Evolutionary conservation across 2,888 invertebrate species (phyloP).

Genomic region (Mythimna vitellina): DNA sequence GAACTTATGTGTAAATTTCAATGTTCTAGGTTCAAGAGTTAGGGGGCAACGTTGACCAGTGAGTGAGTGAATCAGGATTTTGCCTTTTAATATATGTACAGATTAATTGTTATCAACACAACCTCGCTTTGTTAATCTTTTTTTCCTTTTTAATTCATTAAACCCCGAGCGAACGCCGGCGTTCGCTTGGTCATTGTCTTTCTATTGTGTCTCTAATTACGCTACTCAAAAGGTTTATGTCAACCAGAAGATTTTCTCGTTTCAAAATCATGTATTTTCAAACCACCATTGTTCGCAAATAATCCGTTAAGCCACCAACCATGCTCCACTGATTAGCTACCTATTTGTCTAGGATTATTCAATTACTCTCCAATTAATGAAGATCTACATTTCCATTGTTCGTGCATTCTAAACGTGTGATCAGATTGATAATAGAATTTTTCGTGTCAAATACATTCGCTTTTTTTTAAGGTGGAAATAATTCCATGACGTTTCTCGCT

Average conservation of each 20-base stretch:
- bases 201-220: no score
- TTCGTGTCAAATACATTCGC: background rate
- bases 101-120: no score
- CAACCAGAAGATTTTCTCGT: background rate
- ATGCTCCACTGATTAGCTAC: conserved; percentile 19
- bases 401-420: background rate
- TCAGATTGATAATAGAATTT: background rate
- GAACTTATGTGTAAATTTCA: no score
- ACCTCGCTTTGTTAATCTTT: background rate
- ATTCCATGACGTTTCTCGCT: no score
- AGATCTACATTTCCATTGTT: conserved; percentile 26
- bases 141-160: background rate
- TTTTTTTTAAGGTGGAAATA: no score
- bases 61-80: no score
- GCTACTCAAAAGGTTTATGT: no score
- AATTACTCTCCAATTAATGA: conserved; percentile 23
- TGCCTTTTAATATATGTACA: no score
- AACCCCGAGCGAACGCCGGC: no score
- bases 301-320: conserved; percentile 16
- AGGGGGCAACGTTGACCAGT: no score
- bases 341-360: conserved; percentile 21
- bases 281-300: background rate
- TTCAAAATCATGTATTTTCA: background rate
- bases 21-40: no score
- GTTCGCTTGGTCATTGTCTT: no score